Conservation (phyloP, 1,140 invertebrate species). For the Acromyrmex charruanus region DNA sequence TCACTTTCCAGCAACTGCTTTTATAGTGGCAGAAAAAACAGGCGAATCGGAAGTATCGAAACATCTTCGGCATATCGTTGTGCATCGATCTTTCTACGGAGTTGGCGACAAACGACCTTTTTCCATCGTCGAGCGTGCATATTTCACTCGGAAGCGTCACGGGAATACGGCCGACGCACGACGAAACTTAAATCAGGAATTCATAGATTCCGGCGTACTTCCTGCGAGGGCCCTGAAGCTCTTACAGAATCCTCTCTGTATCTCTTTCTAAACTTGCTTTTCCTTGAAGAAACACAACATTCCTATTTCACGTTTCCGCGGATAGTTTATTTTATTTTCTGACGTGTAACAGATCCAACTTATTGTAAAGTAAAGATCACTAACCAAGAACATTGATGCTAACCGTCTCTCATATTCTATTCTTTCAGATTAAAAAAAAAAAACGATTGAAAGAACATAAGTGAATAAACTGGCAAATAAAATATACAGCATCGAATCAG, state of each 20-base stretch:
- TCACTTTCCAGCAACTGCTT: conserved; percentile 36
- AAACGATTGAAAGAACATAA: background rate
- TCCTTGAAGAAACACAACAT: conserved; percentile 57
- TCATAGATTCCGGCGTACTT: conserved; percentile 70
- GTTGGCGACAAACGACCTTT: conserved; percentile 62
- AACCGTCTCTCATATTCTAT: background rate
- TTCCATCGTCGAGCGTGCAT: conserved; percentile 57
- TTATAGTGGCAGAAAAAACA: conserved; percentile 37
- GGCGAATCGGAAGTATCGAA: conserved; percentile 37
- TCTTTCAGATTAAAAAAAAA: conserved; percentile 8
- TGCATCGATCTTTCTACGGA: conserved; percentile 60
- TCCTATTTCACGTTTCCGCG: conserved; percentile 52
- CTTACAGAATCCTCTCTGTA: conserved; percentile 25
- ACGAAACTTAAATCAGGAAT: conserved; percentile 70
- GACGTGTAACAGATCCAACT: conserved; percentile 55
- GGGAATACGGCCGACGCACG: conserved; percentile 50
- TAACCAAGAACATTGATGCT: conserved; percentile 36
- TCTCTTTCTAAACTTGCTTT: conserved; percentile 9
- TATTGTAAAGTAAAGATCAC: conserved; percentile 47
- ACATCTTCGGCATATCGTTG: conserved; percentile 53
- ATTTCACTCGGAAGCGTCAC: conserved; percentile 59
- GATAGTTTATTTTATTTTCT: conserved; percentile 53
- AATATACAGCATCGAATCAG: background rate
- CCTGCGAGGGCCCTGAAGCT: conserved; percentile 36
- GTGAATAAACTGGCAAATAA: background rate